Percentiles rank a stretch among this genome's conserved stretches.
These are phyloP conservation scores for Baronia brevicornis DNA, from an alignment of 2,888 invertebrate genomes.

Conservation along the genomic window DNA sequence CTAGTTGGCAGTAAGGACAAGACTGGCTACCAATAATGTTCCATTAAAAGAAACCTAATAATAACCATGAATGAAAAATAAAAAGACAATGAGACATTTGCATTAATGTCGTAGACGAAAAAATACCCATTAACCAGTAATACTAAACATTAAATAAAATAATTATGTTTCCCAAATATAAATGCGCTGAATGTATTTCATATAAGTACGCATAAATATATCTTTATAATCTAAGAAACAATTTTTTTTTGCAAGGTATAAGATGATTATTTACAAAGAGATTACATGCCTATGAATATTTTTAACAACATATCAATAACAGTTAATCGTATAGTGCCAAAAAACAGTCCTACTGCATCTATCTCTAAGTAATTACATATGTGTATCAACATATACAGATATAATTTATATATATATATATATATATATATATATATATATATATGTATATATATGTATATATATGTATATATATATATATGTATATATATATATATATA, in stretches of 20 bases:
- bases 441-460: neutral
- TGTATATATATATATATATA: conserved; percentile 64
- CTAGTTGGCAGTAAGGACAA: too few relatives aligned
- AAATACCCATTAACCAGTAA: too few relatives aligned
- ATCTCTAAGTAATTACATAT: conserved; percentile 31
- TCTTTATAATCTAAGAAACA: too few relatives aligned
- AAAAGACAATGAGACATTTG: too few relatives aligned
- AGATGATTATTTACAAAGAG: conserved; percentile 51
- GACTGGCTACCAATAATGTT: too few relatives aligned
- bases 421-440: conserved; percentile 2
- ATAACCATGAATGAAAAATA: too few relatives aligned
- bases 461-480: conserved; percentile 19
- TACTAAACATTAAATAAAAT: too few relatives aligned
- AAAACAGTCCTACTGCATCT: conserved; percentile 26
- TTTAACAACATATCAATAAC: conserved; percentile 54
- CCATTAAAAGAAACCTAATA: too few relatives aligned
- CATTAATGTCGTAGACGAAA: too few relatives aligned
- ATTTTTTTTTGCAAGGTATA: too few relatives aligned
- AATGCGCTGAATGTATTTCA: neutral
- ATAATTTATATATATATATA: conserved; percentile 18
- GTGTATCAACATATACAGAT: conserved; percentile 64
- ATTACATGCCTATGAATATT: conserved; percentile 38
- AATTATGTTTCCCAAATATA: too few relatives aligned
- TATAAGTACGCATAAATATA: too few relatives aligned
- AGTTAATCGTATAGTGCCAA: conserved; percentile 47